These are phyloP conservation scores for Rapana venosa DNA, from an alignment of 2,888 invertebrate genomes.

Conservation along the genomic window DNA sequence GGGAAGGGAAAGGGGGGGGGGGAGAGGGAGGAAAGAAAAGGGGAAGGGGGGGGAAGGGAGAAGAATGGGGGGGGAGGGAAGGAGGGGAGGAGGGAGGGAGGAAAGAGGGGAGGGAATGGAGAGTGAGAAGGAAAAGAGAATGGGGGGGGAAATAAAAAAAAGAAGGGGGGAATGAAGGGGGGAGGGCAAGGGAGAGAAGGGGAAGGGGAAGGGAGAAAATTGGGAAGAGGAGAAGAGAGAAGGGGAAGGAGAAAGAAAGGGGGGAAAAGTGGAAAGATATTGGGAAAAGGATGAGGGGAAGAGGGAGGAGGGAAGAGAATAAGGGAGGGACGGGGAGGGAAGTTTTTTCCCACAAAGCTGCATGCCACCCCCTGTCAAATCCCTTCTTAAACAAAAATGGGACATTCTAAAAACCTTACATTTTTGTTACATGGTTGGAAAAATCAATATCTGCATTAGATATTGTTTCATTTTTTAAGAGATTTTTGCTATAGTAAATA, in stretches of 20 bases:
- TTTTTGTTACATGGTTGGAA: too few species aligned
- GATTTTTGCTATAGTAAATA: too few species aligned
- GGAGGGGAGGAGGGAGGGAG: not conserved
- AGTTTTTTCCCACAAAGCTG: too few species aligned
- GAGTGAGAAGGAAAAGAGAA: not conserved
- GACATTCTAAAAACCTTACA: too few species aligned
- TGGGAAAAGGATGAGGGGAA: not conserved
- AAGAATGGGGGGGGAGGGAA: not conserved
- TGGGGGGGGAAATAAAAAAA: not conserved
- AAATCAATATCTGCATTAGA: too few species aligned
- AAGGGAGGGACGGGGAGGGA: too few species aligned
- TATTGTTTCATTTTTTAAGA: too few species aligned
- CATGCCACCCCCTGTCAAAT: too few species aligned
- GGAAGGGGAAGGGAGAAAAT: not conserved
- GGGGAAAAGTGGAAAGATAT: too few species aligned
- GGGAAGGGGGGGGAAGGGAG: not conserved
- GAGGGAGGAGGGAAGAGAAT: not conserved
- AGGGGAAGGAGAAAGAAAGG: too few species aligned
- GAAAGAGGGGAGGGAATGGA: not conserved
- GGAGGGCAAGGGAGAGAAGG: not conserved
- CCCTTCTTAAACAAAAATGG: too few species aligned
- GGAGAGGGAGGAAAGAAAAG: not conserved
- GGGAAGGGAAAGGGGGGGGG: too few species aligned
- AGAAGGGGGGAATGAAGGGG: not conserved
- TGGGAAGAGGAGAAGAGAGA: not conserved